Conservation (phyloP, 2,113 vertebrate genomes). For the Notiomystis cincta region DNA sequence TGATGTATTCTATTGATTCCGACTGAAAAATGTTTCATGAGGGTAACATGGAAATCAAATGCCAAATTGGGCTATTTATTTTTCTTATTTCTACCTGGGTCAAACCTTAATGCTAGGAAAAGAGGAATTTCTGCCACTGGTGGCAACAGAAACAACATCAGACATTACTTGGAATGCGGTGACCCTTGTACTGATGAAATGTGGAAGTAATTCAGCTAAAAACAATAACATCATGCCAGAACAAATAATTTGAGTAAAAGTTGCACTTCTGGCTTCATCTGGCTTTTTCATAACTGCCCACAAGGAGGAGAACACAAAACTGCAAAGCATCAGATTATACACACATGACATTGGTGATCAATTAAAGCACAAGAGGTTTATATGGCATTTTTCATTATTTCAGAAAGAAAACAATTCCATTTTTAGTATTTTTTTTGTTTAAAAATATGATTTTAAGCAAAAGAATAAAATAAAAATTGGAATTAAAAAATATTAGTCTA, state of each 20-base stretch:
- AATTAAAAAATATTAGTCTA: background rate
- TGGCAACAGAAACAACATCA: background rate
- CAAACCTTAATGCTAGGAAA: background rate
- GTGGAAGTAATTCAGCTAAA: background rate
- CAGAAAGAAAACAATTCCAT: background rate
- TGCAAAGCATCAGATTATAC: background rate
- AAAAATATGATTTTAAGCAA: background rate
- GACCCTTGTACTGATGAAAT: background rate
- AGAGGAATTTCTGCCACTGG: background rate
- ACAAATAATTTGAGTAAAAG: background rate
- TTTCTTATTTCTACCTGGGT: background rate
- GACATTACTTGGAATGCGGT: background rate
- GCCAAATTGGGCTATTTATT: background rate
- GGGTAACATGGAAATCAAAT: background rate
- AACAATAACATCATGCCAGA: background rate
- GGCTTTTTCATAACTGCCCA: background rate
- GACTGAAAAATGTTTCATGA: background rate
- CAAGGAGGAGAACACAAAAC: background rate
- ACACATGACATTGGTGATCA: accelerated
- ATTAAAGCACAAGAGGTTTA: background rate
- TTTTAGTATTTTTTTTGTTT: background rate
- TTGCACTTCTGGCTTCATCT: background rate
- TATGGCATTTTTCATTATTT: background rate
- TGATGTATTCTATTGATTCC: background rate
- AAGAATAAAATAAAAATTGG: background rate